These are phyloP conservation scores for Papilio polytes DNA, from an alignment of 1,140 invertebrate genomes.

Conservation along the genomic window DNA sequence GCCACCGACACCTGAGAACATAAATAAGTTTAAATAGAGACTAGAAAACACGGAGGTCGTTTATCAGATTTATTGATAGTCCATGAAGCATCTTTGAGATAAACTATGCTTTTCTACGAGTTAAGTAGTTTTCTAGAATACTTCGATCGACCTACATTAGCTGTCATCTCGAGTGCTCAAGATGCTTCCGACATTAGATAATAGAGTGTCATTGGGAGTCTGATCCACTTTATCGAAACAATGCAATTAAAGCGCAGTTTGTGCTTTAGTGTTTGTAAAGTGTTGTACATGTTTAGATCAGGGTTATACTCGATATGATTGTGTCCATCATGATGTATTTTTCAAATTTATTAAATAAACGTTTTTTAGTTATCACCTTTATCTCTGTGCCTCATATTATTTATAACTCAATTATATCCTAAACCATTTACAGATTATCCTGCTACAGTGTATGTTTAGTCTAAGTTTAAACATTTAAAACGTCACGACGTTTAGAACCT, in stretches of 20 bases:
- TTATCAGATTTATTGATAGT: background rate
- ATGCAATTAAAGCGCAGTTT: background rate
- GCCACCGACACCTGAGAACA: constrained; percentile 62
- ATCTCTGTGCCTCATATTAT: no score
- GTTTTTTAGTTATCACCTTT: no score
- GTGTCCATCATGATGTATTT: background rate
- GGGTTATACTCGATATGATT: background rate
- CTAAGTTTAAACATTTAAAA: no score
- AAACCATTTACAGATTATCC: background rate
- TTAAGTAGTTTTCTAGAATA: background rate
- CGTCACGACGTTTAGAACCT: no score
- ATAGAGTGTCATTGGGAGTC: background rate
- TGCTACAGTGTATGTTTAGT: background rate
- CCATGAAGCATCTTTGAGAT: background rate
- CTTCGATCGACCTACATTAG: background rate
- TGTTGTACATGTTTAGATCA: background rate
- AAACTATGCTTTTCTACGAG: background rate
- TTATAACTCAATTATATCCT: background rate
- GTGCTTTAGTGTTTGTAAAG: background rate
- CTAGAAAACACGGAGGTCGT: background rate
- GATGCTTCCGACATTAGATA: background rate
- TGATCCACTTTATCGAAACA: background rate
- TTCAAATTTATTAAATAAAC: no score
- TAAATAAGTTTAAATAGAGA: background rate
- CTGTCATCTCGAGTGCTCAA: constrained; percentile 5